Base-by-base conservation (phyloP, 2,797 vertebrate species). In the Smutsia gigantea region DNA sequence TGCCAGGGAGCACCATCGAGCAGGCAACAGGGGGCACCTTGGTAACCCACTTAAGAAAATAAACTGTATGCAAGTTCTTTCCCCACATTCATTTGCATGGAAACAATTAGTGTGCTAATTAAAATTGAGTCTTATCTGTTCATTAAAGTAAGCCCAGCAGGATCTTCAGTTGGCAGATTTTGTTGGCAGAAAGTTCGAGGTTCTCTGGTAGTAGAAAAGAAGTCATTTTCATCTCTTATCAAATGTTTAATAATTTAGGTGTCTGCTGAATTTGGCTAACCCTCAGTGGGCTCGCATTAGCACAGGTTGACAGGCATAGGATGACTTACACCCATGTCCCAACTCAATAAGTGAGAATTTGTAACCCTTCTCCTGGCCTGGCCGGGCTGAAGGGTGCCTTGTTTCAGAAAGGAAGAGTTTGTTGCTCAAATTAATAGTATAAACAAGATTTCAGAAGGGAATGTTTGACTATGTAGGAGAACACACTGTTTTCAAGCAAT, bases 81-180 rank as follows among this genome's bases (percentile, higher is more conserved):
- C 53, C 63, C 61, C 51, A 34, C 83, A 17, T 69, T 63, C 87
- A 29, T 97, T 94, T 94, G 86, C 83, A 85, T 42, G 95, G 92
- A 94, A 87, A 97, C 97, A 91, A 96, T 97, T 94, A 97, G 83
- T 59, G 93, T 87, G 93, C 95, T 97, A 97, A 97, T 97, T 97
- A 97, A 97, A 97, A 96, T 55, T 0, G 87, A 97, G 95, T 90
- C 96, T 96, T 97, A 93, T 97, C 96, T 96, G 92, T 96, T 97
- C 74, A 66, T 91, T 92, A 95, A 97, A 87, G 93, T 11, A 6
- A 86, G 75, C 96, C 93, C 97, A 91, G 96, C 93, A 95, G 93
- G 97, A 96, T 91, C 88, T 95, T 55, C 72, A 82, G 88, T 96
- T 97, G 95, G 96, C 97, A 95, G 89, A 64, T 14, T 18, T 49